Evolutionary conservation across 2,888 invertebrate species (phyloP), one percentile per base, ranked within the genome.

Genomic region (Drosophila mimica): DNA sequence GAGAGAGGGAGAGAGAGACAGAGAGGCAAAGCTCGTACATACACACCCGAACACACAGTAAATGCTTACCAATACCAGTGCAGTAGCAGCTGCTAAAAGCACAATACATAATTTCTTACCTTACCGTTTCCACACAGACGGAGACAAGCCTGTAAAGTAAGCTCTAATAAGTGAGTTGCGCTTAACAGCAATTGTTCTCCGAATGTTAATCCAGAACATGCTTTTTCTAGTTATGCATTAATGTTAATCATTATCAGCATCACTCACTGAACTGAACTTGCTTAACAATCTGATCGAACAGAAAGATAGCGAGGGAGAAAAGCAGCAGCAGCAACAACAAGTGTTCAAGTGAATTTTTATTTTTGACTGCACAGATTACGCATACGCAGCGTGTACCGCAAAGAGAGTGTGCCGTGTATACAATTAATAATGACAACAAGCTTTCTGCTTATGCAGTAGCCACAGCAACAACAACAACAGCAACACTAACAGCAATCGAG

Each of bases 241-340:
- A 46, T 46, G 25, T 25, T 25, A 25, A 25, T 77, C 75, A 70
- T 48, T 66, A 71, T 67, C 76, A 79, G 72, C 68, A 80, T 72
- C 72, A 40, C 65, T 80, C 67, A 71, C 64, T 76, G 68, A 68
- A 68, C 59, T 59, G 65, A 80, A 72, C 76, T 76, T 80, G 71
- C 64, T 46, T 1, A 25, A 57, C 76, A 70, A 74, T 74, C 65
- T 65, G 76, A 77, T 79, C 70, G 66, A 60, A 52, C 17, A 66
- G 52, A 51, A 38, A 40, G 58, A 11, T 43, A 15, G 46, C 48
- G n/a, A 48, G n/a, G 25, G 25, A 25, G 25, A 20, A n/a, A n/a
- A 30, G 38, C 31, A 33, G 31, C 31, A 51, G 40, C 28, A 54
- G 30, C 64, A 74, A 69, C 76, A 74, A 74, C 74, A 78, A 78